Evolutionary conservation across 2,113 vertebrate species (phyloP).

Genomic region (Pao palembangensis): DNA sequence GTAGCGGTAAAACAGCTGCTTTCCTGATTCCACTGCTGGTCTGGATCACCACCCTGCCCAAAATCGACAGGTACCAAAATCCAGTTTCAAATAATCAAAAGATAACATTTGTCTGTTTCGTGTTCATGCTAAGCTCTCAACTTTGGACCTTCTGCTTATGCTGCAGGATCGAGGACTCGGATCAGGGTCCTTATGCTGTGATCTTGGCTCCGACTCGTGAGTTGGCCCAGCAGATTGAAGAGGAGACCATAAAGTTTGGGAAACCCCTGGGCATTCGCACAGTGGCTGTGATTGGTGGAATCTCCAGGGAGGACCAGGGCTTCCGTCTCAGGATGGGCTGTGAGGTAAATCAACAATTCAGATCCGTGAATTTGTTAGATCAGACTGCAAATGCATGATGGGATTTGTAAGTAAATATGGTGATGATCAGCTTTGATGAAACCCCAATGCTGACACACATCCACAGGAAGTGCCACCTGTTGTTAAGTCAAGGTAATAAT

Average conservation of each 20-base stretch:
- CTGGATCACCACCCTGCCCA: constrained; percentile 97
- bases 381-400: no score
- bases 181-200: constrained; percentile 96
- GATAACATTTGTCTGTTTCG: no score
- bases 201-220: constrained; percentile 96
- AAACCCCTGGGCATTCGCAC: constrained; percentile 95
- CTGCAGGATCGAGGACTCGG: constrained; percentile 91
- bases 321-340: constrained; percentile 97
- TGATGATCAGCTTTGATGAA: no score
- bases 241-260: constrained; percentile 97
- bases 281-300: constrained; percentile 95
- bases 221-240: constrained; percentile 97
- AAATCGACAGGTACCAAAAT: constrained; percentile 86
- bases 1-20: constrained; percentile 95
- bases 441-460: no score
- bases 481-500: neutral
- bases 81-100: neutral
- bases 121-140: neutral
- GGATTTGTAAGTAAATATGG: no score
- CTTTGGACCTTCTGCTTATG: neutral
- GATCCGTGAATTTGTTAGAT: no score
- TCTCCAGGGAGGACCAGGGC: constrained; percentile 97
- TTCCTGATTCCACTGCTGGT: constrained; percentile 95
- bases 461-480: no score
- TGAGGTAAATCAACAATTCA: constrained; percentile 78